Conservation (phyloP, 1,140 invertebrate species). For the Hyposmocoma kahamanoa region DNA sequence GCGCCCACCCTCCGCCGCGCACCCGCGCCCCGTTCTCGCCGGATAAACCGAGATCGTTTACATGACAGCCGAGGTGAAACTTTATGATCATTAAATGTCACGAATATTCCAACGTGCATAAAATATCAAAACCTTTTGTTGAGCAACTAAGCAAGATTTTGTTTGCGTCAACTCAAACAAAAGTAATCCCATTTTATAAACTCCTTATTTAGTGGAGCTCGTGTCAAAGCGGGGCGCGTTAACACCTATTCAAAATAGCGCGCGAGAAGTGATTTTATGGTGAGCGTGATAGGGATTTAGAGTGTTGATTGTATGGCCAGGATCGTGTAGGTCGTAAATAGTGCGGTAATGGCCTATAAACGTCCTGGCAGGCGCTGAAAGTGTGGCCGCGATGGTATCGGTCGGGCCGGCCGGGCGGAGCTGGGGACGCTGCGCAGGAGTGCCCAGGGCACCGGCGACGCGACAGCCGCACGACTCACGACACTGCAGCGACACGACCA, state of each 20-base stretch:
- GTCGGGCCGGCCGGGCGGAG: constrained; percentile 16
- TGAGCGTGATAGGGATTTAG: constrained; percentile 1
- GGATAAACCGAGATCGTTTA: constrained; percentile 17
- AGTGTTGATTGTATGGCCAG: not conserved
- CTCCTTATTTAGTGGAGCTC: not conserved
- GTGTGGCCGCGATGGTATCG: constrained; percentile 34
- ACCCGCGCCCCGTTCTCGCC: too few relatives aligned
- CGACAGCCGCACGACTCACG: constrained; percentile 21
- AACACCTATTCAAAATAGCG: too few relatives aligned
- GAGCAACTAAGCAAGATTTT: too few relatives aligned
- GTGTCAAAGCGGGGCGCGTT: too few relatives aligned
- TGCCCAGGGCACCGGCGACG: constrained; percentile 3
- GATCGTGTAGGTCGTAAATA: constrained; percentile 24
- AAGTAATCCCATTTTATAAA: too few relatives aligned
- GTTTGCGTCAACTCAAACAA: too few relatives aligned
- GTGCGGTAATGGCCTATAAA: constrained; percentile 31
- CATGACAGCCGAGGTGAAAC: not conserved
- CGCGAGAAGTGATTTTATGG: not conserved
- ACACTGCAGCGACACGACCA: not conserved
- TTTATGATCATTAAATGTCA: not conserved
- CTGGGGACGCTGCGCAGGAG: not conserved
- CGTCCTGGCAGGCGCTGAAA: constrained; percentile 23
- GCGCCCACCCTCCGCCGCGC: too few relatives aligned
- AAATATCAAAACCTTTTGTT: too few relatives aligned
- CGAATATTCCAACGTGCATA: not conserved